A percentile compares a stretch with the other conserved stretches of the same genome.
Evolutionary conservation across 2,113 vertebrate genomes (phyloP).

Genomic region (Egretta garzetta): DNA sequence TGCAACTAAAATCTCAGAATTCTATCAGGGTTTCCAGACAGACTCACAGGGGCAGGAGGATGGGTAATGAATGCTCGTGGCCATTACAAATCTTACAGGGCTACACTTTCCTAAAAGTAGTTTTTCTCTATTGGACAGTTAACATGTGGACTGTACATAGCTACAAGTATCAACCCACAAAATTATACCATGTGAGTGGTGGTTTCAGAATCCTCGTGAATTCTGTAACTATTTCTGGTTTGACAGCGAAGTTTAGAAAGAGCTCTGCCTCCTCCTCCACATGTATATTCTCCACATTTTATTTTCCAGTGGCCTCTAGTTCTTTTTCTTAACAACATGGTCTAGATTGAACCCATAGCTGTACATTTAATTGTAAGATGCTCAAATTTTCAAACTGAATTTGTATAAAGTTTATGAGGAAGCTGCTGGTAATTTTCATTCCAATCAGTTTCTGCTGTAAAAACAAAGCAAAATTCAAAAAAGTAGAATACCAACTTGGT

Average conservation of each 20-base stretch:
- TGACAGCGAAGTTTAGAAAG: background rate
- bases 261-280: background rate
- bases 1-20: background rate
- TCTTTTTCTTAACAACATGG: background rate
- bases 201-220: background rate
- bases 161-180: background rate
- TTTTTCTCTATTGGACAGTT: background rate
- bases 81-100: background rate
- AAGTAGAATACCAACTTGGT: background rate
- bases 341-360: background rate
- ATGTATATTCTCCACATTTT: background rate
- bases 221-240: background rate
- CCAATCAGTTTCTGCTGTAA: background rate
- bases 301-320: background rate
- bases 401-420: background rate
- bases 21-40: background rate
- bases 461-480: background rate
- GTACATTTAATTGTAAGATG: background rate
- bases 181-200: fast-evolving
- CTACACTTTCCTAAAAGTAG: background rate
- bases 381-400: background rate
- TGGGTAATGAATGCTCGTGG: background rate
- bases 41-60: background rate
- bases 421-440: background rate
- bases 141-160: background rate